Base-by-base conservation (phyloP, 2,113 vertebrate genomes). In the Vireo altiloquus region DNA sequence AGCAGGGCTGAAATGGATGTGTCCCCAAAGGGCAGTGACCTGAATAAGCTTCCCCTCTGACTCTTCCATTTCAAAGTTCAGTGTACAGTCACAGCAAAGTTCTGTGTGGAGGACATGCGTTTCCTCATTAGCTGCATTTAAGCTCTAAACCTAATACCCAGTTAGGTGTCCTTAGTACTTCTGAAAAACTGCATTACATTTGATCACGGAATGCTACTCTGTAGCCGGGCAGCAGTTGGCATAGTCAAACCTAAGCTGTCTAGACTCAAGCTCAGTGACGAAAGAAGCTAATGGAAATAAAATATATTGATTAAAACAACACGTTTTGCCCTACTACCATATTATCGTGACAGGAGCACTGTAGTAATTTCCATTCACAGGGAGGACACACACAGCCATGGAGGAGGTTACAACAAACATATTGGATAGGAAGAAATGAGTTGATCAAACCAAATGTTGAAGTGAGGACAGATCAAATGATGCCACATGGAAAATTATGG, bases 401-500 rank as follows among this genome's bases (percentile, higher is more conserved):
- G 75, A 93, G 63, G 82, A 96, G 92, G 87, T 84, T 82, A 93
- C 82, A 90, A 76, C 74, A 90, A 70, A 89, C 64, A 79, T 70
- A 93, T 11, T 81, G 92, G 69, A 70, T 87, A 92, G 61, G 53
- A 92, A 95, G 85, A 97, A 96, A 96, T 93, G 13, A 93, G 88
- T 90, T 92, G 94, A 96, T 96, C 90, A 97, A 95, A 93, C 79
- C 93, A 94, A 97, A 96, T 95, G 90, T 78, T 94, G 88, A 92
- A 93, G 88, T 68, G 88, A 96, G 90, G 88, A 97, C 94, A 97
- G 88, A 96, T 84, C 93, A 94, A 95, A 96, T 92, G 72, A 94
- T 90, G 82, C 95, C 94, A 96, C 92, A 96, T 96, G 93, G 95
- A 96, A 96, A 96, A 96, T 96, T 95, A 96, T 89, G 88, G 80